Evolutionary conservation across 1,140 invertebrate species (phyloP), one percentile per base, ranked within the genome.

Genomic region (Metopolophium dirhodum): DNA sequence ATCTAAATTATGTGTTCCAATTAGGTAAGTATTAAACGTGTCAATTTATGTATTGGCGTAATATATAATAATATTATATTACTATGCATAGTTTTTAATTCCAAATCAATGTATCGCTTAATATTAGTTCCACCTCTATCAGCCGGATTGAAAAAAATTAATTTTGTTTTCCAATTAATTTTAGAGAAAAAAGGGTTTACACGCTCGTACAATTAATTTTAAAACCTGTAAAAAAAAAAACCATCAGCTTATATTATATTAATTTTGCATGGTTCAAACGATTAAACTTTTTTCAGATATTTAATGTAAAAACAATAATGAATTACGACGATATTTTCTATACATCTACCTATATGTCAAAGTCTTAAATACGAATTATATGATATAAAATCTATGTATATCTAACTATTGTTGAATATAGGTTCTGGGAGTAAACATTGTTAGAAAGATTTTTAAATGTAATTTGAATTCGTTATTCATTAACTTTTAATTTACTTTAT

Each of bases 131-230:
- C 8, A 85, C 35, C 37, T 85, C 37, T 85, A 85, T 41, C 37
- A 85, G 82, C 26, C 18, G 22, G 22, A 37, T 85, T 41, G 9
- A 85, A 85, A 83, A 85, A 85, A 85, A 26, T 35, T 23, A 85
- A 85, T 85, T 85, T 85, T 85, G 82, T 85, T 85, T 85, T 85
- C 82, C 22, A 85, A 85, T 85, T 85, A 85, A 85, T 85, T 85
- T 85, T 37, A 26, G 37, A 37, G 37, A 82, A 37, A 82, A 68
- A 82, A 37, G 20, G 77, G 68, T 22, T 82, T 37, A 41, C 37
- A 37, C 37, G 14, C 20, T 41, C 22, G 35, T 41, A 85, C 82
- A 23, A 85, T 85, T 85, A 85, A 85, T 85, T 85, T 37, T 85
- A 85, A 85, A 37, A 85, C 82, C 20, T 26, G 82, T 37, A 85